Conservation (phyloP, 2,113 vertebrate species). For the Aspidoscelis tigris region DNA sequence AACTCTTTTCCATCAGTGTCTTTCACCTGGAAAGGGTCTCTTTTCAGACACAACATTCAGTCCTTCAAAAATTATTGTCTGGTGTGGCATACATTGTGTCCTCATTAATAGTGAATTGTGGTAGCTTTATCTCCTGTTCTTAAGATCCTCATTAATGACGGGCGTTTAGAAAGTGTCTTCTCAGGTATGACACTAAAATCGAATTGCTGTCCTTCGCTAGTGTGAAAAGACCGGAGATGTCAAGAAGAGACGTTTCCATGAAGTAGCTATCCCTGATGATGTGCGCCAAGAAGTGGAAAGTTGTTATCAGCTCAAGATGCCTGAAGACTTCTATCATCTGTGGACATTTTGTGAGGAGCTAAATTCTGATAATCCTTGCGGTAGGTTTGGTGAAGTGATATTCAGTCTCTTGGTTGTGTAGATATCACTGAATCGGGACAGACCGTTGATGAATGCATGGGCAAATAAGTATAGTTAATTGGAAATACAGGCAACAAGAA, state of each 20-base stretch:
- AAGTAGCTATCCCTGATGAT: constrained; percentile 59
- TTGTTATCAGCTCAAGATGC: constrained; percentile 85
- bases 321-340: constrained; percentile 93
- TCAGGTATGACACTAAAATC: not conserved
- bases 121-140: too few species aligned
- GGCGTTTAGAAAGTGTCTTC: not conserved
- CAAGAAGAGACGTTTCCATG: constrained; percentile 78
- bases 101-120: too few species aligned
- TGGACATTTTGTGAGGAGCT: constrained; percentile 92
- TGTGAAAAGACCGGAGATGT: constrained; percentile 65
- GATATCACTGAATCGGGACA: too few species aligned
- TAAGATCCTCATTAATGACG: too few species aligned
- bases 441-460: too few species aligned
- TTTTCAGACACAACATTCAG: too few species aligned
- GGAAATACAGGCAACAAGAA: too few species aligned
- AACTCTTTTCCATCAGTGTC: too few species aligned
- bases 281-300: constrained; percentile 80
- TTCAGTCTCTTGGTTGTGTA: not conserved
- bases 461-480: too few species aligned
- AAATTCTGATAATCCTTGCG: constrained; percentile 83
- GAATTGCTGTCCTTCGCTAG: constrained; percentile 56
- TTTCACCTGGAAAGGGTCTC: too few species aligned
- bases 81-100: too few species aligned
- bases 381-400: constrained; percentile 69
- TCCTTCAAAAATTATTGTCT: too few species aligned